Conservation (phyloP, 2,113 vertebrate species). For the Tyto alba region DNA sequence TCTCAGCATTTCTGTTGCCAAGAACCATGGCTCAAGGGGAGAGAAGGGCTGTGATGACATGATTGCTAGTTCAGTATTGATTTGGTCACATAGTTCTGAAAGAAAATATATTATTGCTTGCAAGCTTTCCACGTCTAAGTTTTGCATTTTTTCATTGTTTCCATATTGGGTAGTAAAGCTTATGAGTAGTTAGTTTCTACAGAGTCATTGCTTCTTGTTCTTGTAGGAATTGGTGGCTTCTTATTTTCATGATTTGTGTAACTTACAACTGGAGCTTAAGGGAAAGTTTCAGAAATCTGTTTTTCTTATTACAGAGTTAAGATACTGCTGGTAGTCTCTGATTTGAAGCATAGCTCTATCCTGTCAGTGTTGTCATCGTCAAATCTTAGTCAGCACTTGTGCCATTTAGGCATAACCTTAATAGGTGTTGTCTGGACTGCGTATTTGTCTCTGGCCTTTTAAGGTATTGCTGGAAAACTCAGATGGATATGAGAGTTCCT, state of each 20-base stretch:
- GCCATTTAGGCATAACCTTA: not conserved
- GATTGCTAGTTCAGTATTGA: not conserved
- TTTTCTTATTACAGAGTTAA: not conserved
- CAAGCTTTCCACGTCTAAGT: not conserved
- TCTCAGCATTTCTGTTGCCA: not conserved
- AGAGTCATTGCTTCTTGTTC: not conserved
- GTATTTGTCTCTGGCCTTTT: not conserved
- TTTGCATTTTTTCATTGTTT: not conserved
- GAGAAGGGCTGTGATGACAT: not conserved
- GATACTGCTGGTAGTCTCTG: not conserved
- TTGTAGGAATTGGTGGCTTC: not conserved
- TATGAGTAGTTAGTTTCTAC: not conserved
- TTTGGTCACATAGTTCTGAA: not conserved
- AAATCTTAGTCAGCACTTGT: not conserved
- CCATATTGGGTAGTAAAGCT: not conserved
- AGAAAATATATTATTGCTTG: not conserved
- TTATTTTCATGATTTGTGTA: not conserved
- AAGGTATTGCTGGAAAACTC: not conserved
- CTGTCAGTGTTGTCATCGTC: not conserved
- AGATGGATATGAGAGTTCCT: not conserved
- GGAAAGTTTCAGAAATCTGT: not conserved
- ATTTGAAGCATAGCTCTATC: not conserved
- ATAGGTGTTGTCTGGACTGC: not conserved
- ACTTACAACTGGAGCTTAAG: not conserved
- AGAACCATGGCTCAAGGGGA: not conserved